phyloP scores from a whole-genome alignment of 2,113 vertebrate genomes.

The Solea solea region DNA sequence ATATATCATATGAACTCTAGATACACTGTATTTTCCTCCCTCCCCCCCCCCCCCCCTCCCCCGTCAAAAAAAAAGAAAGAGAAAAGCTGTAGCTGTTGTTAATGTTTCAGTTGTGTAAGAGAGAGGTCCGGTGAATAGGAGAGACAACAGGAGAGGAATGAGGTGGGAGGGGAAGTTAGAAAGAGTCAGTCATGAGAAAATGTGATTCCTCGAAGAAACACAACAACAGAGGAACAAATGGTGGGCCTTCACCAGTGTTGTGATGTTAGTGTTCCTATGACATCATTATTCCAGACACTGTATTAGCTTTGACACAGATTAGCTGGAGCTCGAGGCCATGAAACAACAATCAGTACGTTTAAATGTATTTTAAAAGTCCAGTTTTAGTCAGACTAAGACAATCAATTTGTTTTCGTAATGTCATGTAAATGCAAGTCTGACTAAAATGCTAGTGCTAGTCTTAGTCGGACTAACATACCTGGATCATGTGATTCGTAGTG shows the following conservation, averaged over 20 bases:
- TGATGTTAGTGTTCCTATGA: neutral
- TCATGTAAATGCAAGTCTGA: no score
- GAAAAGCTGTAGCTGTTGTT: neutral
- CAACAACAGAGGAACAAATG: neutral
- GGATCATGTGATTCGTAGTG: no score
- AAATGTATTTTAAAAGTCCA: no score
- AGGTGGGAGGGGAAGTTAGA: slow-evolving; percentile 15
- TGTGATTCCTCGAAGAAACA: slow-evolving; percentile 3
- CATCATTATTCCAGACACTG: neutral
- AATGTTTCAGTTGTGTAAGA: neutral
- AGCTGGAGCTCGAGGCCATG: no score
- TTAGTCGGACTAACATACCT: no score
- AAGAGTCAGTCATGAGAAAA: neutral
- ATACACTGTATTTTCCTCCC: neutral
- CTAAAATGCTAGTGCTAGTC: no score
- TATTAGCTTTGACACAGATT: neutral
- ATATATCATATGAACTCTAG: neutral
- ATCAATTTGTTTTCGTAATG: no score
- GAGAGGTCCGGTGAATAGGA: neutral
- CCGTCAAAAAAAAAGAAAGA: no score
- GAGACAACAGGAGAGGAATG: slow-evolving; percentile 9
- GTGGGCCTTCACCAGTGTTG: neutral
- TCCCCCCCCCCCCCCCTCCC: no score
- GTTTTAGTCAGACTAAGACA: no score
- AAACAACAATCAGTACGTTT: no score